These are phyloP conservation scores for Solen grandis DNA, from an alignment of 1,140 invertebrate genomes.

Conservation along the genomic window DNA sequence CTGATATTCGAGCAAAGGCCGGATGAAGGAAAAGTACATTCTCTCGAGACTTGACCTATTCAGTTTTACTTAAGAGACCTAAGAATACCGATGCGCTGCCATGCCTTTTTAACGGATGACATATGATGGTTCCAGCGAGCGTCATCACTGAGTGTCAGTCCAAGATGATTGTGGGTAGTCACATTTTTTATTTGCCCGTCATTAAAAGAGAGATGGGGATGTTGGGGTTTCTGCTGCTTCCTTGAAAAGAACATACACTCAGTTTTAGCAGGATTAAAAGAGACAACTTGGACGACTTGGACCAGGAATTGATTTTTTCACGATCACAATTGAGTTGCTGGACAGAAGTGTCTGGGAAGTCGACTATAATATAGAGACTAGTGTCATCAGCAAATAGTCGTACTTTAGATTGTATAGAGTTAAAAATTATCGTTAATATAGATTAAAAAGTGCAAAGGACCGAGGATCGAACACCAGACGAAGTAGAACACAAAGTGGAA, in stretches of 20 bases:
- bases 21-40: no score
- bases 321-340: not conserved
- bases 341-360: not conserved
- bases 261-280: conserved; percentile 37
- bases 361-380: conserved; percentile 13
- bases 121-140: conserved; percentile 38
- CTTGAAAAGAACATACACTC: conserved; percentile 4
- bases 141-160: no score
- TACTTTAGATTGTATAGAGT: not conserved
- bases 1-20: no score
- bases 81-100: not conserved
- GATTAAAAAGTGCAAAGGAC: conserved; percentile 42
- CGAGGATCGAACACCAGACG: conserved; percentile 42
- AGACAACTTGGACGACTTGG: conserved; percentile 16
- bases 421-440: conserved; percentile 49
- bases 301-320: not conserved
- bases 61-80: not conserved
- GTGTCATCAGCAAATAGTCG: conserved; percentile 51
- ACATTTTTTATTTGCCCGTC: no score
- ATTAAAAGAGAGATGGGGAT: no score
- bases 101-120: conserved; percentile 9
- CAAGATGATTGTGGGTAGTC: no score
- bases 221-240: not conserved
- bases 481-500: not conserved
- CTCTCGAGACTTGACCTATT: no score